Conservation (phyloP, 2,888 invertebrate species). For the Parochlus steinenii region DNA sequence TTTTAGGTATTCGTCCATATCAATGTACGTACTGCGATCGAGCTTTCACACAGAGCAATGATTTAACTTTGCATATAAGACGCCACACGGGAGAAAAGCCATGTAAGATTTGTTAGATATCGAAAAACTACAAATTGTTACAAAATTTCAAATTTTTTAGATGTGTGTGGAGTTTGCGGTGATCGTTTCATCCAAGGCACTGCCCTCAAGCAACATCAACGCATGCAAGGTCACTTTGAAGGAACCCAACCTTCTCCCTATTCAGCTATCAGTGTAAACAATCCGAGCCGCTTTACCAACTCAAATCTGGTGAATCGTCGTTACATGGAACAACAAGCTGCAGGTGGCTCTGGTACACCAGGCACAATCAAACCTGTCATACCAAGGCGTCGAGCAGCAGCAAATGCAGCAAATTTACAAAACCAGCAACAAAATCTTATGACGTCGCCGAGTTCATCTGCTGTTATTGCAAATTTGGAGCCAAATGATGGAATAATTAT, state of each 20-base stretch:
- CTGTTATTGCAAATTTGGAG: no score
- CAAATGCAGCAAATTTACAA: neutral
- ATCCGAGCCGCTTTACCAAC: constrained; percentile 14
- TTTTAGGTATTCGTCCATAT: constrained; percentile 41
- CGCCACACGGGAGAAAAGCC: constrained; percentile 53
- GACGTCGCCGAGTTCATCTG: no score
- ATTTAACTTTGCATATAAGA: constrained; percentile 48
- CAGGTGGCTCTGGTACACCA: neutral
- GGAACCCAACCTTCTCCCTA: constrained; percentile 10
- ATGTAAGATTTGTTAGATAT: constrained; percentile 34
- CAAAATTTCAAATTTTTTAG: no score
- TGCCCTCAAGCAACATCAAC: constrained; percentile 43
- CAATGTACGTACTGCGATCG: constrained; percentile 36
- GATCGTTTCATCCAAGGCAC: constrained; percentile 51
- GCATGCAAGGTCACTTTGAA: constrained; percentile 39
- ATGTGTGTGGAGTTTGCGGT: constrained; percentile 43
- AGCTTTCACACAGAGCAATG: constrained; percentile 52
- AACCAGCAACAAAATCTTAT: no score
- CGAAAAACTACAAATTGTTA: no score
- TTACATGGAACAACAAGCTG: constrained; percentile 3
- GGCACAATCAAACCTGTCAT: constrained; percentile 10
- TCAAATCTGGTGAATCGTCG: constrained; percentile 14
- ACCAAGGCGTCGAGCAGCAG: constrained; percentile 5
- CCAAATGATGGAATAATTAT: constrained; percentile 2
- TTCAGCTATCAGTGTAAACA: constrained; percentile 14